Conservation (phyloP, 37 sponge, comb jelly and placozoan genomes). For the Oopsacas minuta region DNA sequence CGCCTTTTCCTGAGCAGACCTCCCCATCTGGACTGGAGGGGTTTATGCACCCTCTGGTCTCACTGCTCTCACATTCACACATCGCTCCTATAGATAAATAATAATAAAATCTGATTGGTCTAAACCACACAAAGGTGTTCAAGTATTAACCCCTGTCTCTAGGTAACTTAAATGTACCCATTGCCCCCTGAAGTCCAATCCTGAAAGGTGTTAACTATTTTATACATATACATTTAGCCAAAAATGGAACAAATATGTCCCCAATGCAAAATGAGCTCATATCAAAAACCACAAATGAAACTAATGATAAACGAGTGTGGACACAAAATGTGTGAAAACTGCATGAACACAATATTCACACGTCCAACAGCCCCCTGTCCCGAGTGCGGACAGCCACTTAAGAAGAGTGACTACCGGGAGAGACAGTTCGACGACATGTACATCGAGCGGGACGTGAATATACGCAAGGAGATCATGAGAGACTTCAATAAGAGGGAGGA, state of each 20-base stretch:
- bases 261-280: conserved; percentile 77
- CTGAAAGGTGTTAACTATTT: too few relatives aligned
- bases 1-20: neutral
- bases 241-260: conserved; percentile 85
- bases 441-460: conserved; percentile 88
- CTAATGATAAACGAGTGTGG: conserved; percentile 93
- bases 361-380: conserved; percentile 85
- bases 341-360: conserved; percentile 78
- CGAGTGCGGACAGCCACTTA: conserved; percentile 60
- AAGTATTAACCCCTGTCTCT: too few relatives aligned
- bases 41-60: neutral
- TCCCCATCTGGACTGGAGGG: neutral
- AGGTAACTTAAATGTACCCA: too few relatives aligned
- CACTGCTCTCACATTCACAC: neutral
- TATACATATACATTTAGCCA: too few relatives aligned
- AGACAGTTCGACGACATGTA: conserved; percentile 78
- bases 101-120: neutral
- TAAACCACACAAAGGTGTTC: too few relatives aligned
- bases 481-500: conserved; percentile 79
- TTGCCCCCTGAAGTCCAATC: too few relatives aligned
- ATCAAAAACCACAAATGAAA: conserved; percentile 74
- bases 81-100: neutral
- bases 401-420: conserved; percentile 51
- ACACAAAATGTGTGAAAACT: conserved; percentile 82
- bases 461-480: conserved; percentile 78